Base-by-base conservation (phyloP, 2,888 invertebrate genomes). In the Idaea dimidiata region DNA sequence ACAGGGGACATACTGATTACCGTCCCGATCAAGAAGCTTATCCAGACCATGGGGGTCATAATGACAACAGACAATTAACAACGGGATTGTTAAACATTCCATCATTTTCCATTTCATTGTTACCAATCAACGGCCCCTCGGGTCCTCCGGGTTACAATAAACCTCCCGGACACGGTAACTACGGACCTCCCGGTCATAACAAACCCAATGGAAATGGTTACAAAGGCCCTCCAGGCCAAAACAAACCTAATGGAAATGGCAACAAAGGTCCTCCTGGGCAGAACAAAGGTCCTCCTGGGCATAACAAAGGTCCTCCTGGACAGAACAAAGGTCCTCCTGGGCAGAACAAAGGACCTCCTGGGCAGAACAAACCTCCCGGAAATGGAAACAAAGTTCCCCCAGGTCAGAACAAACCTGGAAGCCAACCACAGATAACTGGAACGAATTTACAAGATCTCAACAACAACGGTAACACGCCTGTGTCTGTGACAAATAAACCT, bases 1-100 rank as follows among this genome's bases (percentile, higher is more conserved):
- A 75, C 7, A 59, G 66, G 31, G 72, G 71, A 0, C 69, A 70
- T 0, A 69, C 70, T 6, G 7, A 14, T 0, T 68, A 73, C 33
- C 72, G 69, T 1, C 68, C 70, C 17, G n/a, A 24, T 6, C 66
- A 69, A 16, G 61, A 64, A 14, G 69, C 69, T 0, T 65, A 16
- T 43, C 53, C 55, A 17, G n/a, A 32, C 2, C 63, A 66, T n/a
- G 62, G 63, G 24, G 70, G 69, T 2, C 66, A 71, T 0, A 70
- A 72, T 10, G 59, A 54, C 16, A 60, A 67, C 7, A 64, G 66
- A 62, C 69, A 1, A 66, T 69, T 0, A 54, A 58, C 7, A 61
- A 67, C 1, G 59, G 59, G 61, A 43, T 43, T 43, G 43, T 43
- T 43, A 14, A 14, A 8, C 8, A 10, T 43, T 43, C 43, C 43